Conservation (phyloP, 2,113 vertebrate species). For the Callipepla californica region DNA sequence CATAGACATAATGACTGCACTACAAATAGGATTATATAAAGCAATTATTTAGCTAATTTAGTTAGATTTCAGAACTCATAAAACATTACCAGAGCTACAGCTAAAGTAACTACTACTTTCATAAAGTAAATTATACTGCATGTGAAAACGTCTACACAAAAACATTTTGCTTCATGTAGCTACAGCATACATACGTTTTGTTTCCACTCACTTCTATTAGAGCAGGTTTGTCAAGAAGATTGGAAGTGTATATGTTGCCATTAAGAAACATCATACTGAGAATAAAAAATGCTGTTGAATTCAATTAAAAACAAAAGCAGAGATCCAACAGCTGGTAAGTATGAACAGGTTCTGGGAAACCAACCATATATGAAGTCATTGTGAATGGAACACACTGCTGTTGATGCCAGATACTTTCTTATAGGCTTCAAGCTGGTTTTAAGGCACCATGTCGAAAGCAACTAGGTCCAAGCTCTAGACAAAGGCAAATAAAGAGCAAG, state of each 20-base stretch:
- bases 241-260: not conserved
- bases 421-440: not conserved
- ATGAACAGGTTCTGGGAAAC: not conserved
- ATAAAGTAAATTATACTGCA: not conserved
- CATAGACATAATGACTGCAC: not conserved
- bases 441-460: not conserved
- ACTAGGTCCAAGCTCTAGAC: not conserved
- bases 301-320: slow-evolving; percentile 3
- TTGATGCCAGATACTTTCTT: not conserved
- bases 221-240: not conserved
- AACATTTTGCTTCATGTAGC: not conserved
- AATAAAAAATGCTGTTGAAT: not conserved
- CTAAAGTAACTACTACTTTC: slow-evolving; percentile 38
- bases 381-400: not conserved
- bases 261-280: not conserved
- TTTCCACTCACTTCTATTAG: not conserved
- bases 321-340: not conserved
- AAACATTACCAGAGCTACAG: not conserved
- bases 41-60: slow-evolving; percentile 29
- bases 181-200: not conserved
- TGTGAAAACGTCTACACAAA: not conserved
- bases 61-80: slow-evolving; percentile 10
- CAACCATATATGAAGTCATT: not conserved
- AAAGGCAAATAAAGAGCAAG: not conserved
- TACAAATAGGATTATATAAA: slow-evolving; percentile 10